Conservation (phyloP, 2,797 vertebrate genomes). For the Alauda arvensis region DNA sequence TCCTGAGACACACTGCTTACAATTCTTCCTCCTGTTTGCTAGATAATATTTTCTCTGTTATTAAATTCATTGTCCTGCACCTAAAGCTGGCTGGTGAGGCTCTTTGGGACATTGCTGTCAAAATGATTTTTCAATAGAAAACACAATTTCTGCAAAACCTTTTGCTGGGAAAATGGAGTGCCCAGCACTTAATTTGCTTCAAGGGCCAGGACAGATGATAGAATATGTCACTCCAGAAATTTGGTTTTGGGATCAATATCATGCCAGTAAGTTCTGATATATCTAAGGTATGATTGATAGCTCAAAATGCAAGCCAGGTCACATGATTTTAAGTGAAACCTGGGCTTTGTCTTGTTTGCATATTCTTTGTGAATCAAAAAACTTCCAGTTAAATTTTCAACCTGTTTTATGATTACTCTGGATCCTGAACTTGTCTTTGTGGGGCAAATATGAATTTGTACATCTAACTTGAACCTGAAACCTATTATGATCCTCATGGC, state of each 20-base stretch:
- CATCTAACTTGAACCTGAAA: background rate
- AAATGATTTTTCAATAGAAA: slow-evolving; percentile 30
- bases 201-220: background rate
- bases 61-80: slow-evolving; percentile 24
- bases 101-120: slow-evolving; percentile 5
- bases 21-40: background rate
- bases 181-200: background rate
- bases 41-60: slow-evolving; percentile 19
- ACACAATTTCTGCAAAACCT: background rate
- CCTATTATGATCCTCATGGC: background rate
- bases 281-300: fast-evolving
- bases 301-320: background rate
- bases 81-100: background rate
- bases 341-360: background rate
- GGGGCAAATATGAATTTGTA: background rate
- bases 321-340: background rate
- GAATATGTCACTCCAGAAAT: background rate
- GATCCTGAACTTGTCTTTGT: background rate
- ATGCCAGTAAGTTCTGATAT: background rate
- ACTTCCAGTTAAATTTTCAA: background rate
- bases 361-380: background rate
- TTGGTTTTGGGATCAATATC: background rate
- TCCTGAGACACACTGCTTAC: background rate
- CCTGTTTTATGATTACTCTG: background rate
- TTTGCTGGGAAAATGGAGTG: background rate